Evolutionary conservation across 2,888 invertebrate genomes (phyloP).

Genomic region (Venusia cambrica): DNA sequence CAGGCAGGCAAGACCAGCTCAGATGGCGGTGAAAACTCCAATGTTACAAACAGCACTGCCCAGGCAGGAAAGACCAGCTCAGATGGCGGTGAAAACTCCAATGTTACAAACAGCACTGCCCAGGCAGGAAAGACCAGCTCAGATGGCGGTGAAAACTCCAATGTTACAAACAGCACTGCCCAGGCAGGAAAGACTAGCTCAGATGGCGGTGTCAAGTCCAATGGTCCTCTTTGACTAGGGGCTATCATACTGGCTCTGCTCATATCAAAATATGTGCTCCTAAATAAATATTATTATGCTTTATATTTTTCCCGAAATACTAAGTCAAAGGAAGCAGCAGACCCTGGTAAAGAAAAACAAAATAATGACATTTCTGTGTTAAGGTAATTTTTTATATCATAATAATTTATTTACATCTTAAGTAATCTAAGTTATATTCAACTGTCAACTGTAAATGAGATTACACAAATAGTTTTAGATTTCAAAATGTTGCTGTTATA

Average conservation of each 20-base stretch:
- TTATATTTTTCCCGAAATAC: slow-evolving; percentile 22
- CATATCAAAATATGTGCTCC: slow-evolving; percentile 53
- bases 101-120: slow-evolving; percentile 40
- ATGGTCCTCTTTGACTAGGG: slow-evolving; percentile 70
- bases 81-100: slow-evolving; percentile 29
- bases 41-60: slow-evolving; percentile 40
- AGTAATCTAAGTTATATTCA: slow-evolving; percentile 15
- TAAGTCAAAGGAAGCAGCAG: slow-evolving; percentile 3
- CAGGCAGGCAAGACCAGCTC: slow-evolving; percentile 29
- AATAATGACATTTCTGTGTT: slow-evolving; percentile 12
- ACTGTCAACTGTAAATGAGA: slow-evolving; percentile 25
- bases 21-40: slow-evolving; percentile 29
- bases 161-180: slow-evolving; percentile 40
- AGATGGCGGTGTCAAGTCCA: slow-evolving; percentile 29
- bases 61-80: slow-evolving; percentile 29
- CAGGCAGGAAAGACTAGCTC: slow-evolving; percentile 29
- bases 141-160: slow-evolving; percentile 29
- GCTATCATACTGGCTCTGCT: slow-evolving; percentile 45
- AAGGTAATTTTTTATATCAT: slow-evolving; percentile 13
- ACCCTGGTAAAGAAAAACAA: slow-evolving; percentile 4
- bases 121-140: slow-evolving; percentile 29
- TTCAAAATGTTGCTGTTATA: slow-evolving; percentile 28
- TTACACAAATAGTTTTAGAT: slow-evolving; percentile 23
- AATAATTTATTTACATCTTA: slow-evolving; percentile 16
- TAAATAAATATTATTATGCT: slow-evolving; percentile 44